Evolutionary conservation across 2,797 vertebrate species (phyloP).

Genomic region (Anguilla pacifica): DNA sequence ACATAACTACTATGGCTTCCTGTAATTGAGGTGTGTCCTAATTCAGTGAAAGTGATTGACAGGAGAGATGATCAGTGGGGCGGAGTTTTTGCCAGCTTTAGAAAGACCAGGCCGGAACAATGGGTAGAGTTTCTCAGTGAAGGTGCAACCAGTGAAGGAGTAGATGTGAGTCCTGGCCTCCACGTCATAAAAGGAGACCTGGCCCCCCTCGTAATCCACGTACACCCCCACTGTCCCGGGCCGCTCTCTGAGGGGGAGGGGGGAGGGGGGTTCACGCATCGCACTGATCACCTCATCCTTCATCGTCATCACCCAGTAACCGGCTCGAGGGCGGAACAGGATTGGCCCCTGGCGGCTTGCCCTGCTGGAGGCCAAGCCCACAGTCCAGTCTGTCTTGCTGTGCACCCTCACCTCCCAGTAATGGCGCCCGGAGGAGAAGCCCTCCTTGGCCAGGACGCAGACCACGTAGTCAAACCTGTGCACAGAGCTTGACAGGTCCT

Average conservation of each 20-base stretch:
- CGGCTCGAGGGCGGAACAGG: not conserved
- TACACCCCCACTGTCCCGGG: conserved; percentile 46
- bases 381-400: conserved; percentile 24
- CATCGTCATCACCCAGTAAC: conserved; percentile 40
- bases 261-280: not conserved
- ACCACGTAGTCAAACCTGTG: conserved; percentile 24
- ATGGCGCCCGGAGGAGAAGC: conserved; percentile 33
- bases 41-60: not conserved
- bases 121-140: conserved; percentile 41
- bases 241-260: conserved; percentile 31
- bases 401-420: conserved; percentile 37
- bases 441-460: conserved; percentile 36
- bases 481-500: conserved; percentile 27
- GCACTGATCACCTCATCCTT: conserved; percentile 34
- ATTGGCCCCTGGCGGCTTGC: conserved; percentile 2
- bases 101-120: conserved; percentile 34
- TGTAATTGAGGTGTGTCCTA: not conserved
- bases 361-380: conserved; percentile 22
- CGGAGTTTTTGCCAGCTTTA: conserved; percentile 24
- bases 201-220: conserved; percentile 45
- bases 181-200: conserved; percentile 50
- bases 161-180: conserved; percentile 40
- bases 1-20: not conserved
- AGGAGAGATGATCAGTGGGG: conserved; percentile 32
- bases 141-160: conserved; percentile 35